phyloP scores from a whole-genome alignment of 2,888 invertebrate species.

The Hypomecis punctinalis region DNA sequence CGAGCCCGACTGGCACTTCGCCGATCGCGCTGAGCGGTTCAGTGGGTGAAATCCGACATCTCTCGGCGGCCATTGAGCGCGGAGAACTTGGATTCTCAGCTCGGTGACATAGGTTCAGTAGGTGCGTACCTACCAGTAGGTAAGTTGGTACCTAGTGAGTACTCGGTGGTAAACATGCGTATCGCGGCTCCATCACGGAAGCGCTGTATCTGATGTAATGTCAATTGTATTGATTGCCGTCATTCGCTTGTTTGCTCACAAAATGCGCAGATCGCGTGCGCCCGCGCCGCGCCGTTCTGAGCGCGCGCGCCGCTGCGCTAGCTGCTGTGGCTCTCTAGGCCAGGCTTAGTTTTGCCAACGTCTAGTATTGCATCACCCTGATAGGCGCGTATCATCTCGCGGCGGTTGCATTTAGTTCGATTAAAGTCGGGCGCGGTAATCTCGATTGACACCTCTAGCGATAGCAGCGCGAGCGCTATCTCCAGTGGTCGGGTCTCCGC shows the following conservation, averaged over 20 bases:
- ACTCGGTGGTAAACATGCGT: not conserved
- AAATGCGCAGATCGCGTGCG: slow-evolving; percentile 24
- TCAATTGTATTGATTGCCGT: slow-evolving; percentile 25
- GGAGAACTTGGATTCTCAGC: no score
- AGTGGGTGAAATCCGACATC: no score
- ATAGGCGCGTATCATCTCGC: slow-evolving; percentile 41
- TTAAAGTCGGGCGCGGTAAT: slow-evolving; percentile 4
- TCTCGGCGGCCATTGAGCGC: no score
- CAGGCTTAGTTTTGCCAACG: not conserved
- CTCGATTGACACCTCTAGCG: slow-evolving; percentile 7
- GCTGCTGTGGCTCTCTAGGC: not conserved
- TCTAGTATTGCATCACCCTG: not conserved
- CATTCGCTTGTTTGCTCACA: slow-evolving; percentile 20
- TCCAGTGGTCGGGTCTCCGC: no score
- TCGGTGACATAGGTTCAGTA: no score
- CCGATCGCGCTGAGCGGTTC: no score
- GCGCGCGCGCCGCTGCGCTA: slow-evolving; percentile 15
- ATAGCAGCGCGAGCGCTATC: not conserved
- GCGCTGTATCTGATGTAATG: slow-evolving; percentile 23
- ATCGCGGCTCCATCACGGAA: slow-evolving; percentile 23
- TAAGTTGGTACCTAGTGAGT: no score
- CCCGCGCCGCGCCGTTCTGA: slow-evolving; percentile 26
- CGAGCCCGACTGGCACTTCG: no score
- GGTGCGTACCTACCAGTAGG: no score
- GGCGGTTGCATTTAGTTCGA: slow-evolving; percentile 17